phyloP scores from a whole-genome alignment of 2,113 vertebrate genomes.

The Paramisgurnus dabryanus region DNA sequence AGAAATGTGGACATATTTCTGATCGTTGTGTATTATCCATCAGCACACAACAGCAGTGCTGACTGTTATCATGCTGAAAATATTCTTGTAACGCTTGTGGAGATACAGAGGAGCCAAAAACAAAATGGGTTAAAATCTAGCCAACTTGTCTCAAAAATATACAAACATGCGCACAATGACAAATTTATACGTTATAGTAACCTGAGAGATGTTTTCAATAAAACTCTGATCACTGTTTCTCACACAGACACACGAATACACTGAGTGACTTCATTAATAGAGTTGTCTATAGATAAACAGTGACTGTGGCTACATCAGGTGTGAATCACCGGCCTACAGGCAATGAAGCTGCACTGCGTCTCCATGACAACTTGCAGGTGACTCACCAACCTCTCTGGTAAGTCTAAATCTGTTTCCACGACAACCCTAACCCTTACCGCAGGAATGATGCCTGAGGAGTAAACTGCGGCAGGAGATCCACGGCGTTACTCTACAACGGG shows the following conservation, averaged over 20 bases:
- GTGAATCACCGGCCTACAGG: slow-evolving; percentile 49
- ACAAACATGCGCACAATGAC: slow-evolving; percentile 6
- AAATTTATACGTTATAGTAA: slow-evolving; percentile 23
- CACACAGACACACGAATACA: slow-evolving; percentile 15
- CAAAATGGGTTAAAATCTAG: slow-evolving; percentile 25
- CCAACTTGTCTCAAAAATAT: neutral
- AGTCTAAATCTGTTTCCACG: slow-evolving; percentile 63
- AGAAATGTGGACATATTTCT: slow-evolving; percentile 3
- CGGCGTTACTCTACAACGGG: neutral
- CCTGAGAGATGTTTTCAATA: neutral
- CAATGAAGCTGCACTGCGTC: slow-evolving; percentile 62
- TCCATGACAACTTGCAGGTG: slow-evolving; percentile 75
- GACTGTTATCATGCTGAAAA: slow-evolving; percentile 24
- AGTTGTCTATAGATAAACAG: slow-evolving; percentile 34
- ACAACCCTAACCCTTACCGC: slow-evolving; percentile 54
- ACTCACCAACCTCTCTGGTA: slow-evolving; percentile 57
- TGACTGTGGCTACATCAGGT: slow-evolving; percentile 46
- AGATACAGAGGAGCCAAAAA: neutral
- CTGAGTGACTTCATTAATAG: neutral
- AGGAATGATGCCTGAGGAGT: slow-evolving; percentile 7
- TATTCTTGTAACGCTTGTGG: slow-evolving; percentile 1
- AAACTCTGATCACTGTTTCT: slow-evolving; percentile 25
- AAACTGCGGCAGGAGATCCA: slow-evolving; percentile 33
- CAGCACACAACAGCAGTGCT: neutral
- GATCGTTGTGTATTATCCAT: neutral